Percentiles rank a stretch among this genome's conserved stretches.
phyloP scores from a whole-genome alignment of 2,888 invertebrate genomes.

The Polydesmus complanatus region DNA sequence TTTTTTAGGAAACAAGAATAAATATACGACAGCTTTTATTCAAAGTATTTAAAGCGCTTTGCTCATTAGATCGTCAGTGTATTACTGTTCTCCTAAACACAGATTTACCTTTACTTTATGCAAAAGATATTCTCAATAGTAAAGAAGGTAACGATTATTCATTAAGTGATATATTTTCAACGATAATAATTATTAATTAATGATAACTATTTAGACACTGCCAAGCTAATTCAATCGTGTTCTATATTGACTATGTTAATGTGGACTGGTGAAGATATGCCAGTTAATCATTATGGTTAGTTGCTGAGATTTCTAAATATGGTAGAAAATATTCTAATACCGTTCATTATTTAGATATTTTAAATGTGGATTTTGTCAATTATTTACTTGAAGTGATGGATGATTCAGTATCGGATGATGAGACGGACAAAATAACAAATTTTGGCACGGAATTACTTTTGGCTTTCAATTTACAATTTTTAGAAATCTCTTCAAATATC shows the following conservation, averaged over 20 bases:
- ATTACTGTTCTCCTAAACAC: conserved; percentile 72
- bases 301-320: background rate
- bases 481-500: conserved; percentile 19
- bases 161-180: no score
- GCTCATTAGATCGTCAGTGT: conserved; percentile 65
- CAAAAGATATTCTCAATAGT: conserved; percentile 42
- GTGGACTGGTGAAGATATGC: conserved; percentile 48
- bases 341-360: conserved; percentile 49
- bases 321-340: background rate
- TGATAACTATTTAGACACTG: conserved; percentile 15
- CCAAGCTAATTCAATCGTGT: conserved; percentile 11
- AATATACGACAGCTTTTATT: conserved; percentile 59
- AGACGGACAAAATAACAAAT: conserved; percentile 73
- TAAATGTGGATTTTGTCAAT: conserved; percentile 65
- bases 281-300: conserved; percentile 59
- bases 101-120: conserved; percentile 77
- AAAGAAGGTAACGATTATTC: conserved; percentile 26
- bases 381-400: conserved; percentile 73
- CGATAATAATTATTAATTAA: no score
- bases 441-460: conserved; percentile 67
- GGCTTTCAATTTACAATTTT: conserved; percentile 79
- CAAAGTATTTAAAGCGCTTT: conserved; percentile 75
- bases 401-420: conserved; percentile 58
- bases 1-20: conserved; percentile 1
- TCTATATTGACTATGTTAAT: conserved; percentile 8